Evolutionary conservation across 2,888 invertebrate genomes (phyloP).

Genomic region (Hemistola chrysoprasaria): DNA sequence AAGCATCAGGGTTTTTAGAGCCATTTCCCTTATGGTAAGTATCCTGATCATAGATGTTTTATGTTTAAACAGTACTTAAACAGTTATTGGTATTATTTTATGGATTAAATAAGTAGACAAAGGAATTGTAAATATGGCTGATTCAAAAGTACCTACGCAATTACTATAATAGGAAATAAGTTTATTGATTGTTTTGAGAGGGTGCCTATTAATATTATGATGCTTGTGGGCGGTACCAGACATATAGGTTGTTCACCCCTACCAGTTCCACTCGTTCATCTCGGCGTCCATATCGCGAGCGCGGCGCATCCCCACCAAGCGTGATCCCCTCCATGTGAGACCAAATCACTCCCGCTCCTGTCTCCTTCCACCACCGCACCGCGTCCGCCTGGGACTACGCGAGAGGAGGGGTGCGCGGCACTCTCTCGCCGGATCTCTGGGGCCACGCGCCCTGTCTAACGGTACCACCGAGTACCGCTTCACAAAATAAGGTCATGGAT

Average conservation of each 20-base stretch:
- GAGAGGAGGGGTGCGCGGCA: slow-evolving; percentile 77
- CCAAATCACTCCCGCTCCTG: slow-evolving; percentile 81
- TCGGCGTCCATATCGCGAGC: slow-evolving; percentile 39
- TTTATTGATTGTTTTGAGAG: slow-evolving; percentile 42
- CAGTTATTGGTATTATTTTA: too few species aligned
- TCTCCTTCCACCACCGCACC: slow-evolving; percentile 74
- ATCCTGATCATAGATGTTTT: too few species aligned
- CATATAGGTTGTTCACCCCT: slow-evolving; percentile 79
- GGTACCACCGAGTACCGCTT: slow-evolving; percentile 75
- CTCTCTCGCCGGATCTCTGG: slow-evolving; percentile 55
- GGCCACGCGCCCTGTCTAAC: slow-evolving; percentile 75
- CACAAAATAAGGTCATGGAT: slow-evolving; percentile 78
- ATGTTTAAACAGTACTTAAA: too few species aligned
- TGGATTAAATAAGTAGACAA: slow-evolving; percentile 54
- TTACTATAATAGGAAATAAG: slow-evolving; percentile 35
- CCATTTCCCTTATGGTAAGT: too few species aligned
- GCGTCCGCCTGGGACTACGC: slow-evolving; percentile 66
- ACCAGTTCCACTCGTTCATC: slow-evolving; percentile 68
- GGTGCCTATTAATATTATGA: slow-evolving; percentile 32
- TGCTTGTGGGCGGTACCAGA: slow-evolving; percentile 54
- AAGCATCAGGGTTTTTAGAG: background rate
- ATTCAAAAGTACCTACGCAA: slow-evolving; percentile 59
- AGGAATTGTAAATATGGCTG: slow-evolving; percentile 56
- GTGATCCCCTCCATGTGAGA: slow-evolving; percentile 80
- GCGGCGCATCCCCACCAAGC: slow-evolving; percentile 78